These are phyloP conservation scores for Phrynocephalus guinanensis DNA, from an alignment of 2,797 vertebrate species.

Conservation along the genomic window DNA sequence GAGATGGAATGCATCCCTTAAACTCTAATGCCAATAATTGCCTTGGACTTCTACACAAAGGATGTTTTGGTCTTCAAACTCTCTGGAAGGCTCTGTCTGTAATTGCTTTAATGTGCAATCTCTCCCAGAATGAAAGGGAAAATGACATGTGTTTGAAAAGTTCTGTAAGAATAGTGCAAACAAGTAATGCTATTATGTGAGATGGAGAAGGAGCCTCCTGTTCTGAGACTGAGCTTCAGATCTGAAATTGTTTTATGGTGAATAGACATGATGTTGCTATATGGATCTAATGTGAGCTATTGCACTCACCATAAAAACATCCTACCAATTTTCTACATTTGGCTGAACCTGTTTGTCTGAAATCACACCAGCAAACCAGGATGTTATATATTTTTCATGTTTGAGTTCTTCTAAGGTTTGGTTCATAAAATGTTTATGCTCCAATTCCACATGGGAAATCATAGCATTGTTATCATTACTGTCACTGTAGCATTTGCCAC, in stretches of 20 bases:
- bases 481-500: neutral
- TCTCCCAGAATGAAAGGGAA: slow-evolving; percentile 71
- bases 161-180: slow-evolving; percentile 72
- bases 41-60: slow-evolving; percentile 75
- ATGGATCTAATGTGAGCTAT: slow-evolving; percentile 65
- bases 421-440: slow-evolving; percentile 20
- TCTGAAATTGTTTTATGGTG: slow-evolving; percentile 64
- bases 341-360: slow-evolving; percentile 62
- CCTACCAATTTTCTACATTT: slow-evolving; percentile 54
- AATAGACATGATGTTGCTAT: slow-evolving; percentile 66
- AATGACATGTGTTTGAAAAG: slow-evolving; percentile 76
- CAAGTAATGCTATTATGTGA: slow-evolving; percentile 64
- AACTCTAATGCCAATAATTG: slow-evolving; percentile 78
- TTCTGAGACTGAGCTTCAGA: slow-evolving; percentile 62
- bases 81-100: slow-evolving; percentile 75
- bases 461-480: slow-evolving; percentile 10
- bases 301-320: slow-evolving; percentile 63
- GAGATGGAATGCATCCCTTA: slow-evolving; percentile 79
- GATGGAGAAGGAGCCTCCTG: slow-evolving; percentile 57
- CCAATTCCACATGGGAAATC: neutral
- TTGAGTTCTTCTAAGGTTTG: neutral
- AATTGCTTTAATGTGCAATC: slow-evolving; percentile 75
- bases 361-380: slow-evolving; percentile 59
- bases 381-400: slow-evolving; percentile 53
- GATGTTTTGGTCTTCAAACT: slow-evolving; percentile 74